phyloP scores from a whole-genome alignment of 2,888 invertebrate species.

The Lagria hirta region DNA sequence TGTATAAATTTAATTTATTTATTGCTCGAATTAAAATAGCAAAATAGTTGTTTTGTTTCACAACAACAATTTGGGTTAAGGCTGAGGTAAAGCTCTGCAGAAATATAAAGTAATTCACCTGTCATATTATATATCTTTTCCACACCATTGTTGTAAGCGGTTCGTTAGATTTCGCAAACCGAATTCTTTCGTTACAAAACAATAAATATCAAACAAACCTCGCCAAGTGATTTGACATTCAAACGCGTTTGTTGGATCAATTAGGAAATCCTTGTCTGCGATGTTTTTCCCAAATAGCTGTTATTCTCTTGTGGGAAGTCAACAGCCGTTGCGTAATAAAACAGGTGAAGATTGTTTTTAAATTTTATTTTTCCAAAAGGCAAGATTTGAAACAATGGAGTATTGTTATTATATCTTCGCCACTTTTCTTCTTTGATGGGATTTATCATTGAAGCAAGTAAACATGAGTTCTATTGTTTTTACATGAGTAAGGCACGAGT shows the following conservation, averaged over 20 bases:
- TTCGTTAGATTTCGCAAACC: conserved; percentile 5
- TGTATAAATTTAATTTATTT: too few relatives aligned
- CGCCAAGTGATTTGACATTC: conserved; percentile 16
- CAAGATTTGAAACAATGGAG: conserved; percentile 7
- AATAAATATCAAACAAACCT: conserved; percentile 3
- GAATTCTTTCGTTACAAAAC: conserved; percentile 12
- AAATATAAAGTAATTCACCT: conserved; percentile 10
- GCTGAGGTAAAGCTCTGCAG: conserved; percentile 4
- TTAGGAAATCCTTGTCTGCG: conserved; percentile 17
- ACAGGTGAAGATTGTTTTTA: conserved; percentile 8
- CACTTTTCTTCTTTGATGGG: conserved; percentile 6
- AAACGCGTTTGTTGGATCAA: conserved; percentile 11
- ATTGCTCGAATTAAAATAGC: too few relatives aligned
- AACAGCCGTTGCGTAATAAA: conserved; percentile 10
- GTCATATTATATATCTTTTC: conserved; percentile 10
- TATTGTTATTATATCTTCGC: conserved; percentile 5
- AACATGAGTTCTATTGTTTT: conserved; percentile 9
- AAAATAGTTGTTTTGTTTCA: too few relatives aligned
- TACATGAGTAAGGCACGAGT: conserved; percentile 1
- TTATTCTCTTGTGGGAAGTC: conserved; percentile 10
- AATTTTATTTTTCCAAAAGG: conserved; percentile 26
- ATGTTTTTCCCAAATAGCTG: conserved; percentile 16
- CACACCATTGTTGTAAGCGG: conserved; percentile 10
- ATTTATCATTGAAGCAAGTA: conserved; percentile 6
- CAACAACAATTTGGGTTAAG: conserved; percentile 8